Percentiles rank a stretch among this genome's conserved stretches.
Evolutionary conservation across 30 jellyfish, hydroid and myxozoan species (phyloP).

Genomic region (Hydractinia echinata): DNA sequence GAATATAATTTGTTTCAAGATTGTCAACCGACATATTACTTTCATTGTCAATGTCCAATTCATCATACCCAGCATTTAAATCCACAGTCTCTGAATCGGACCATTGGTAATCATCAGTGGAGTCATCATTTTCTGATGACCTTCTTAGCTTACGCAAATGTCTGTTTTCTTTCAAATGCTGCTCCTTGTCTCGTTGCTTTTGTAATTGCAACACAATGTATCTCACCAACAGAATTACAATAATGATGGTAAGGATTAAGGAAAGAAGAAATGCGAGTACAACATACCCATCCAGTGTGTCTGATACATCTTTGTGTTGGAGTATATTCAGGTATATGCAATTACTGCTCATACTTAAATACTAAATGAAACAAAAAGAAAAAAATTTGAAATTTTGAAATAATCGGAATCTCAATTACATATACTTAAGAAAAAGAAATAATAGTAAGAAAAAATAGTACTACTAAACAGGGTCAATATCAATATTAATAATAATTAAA

Average conservation of each 20-base stretch:
- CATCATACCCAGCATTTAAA: background rate
- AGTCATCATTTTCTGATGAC: background rate
- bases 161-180: background rate
- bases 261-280: conserved; percentile 4
- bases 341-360: background rate
- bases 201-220: background rate
- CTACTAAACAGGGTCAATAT: too few relatives aligned
- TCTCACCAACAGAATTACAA: background rate
- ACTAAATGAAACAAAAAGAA: background rate
- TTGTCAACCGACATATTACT: background rate
- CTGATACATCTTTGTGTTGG: background rate
- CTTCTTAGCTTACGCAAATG: background rate
- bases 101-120: background rate
- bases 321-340: background rate
- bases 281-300: background rate
- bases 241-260: background rate
- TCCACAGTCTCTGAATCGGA: background rate
- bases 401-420: too few relatives aligned
- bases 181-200: background rate
- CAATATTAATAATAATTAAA: too few relatives aligned
- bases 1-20: conserved; percentile 10
- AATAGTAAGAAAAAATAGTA: too few relatives aligned
- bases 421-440: too few relatives aligned
- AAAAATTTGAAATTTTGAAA: background rate
- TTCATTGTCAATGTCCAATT: background rate